phyloP scores from a whole-genome alignment of 2,888 invertebrate species.

The Erynnis tages region DNA sequence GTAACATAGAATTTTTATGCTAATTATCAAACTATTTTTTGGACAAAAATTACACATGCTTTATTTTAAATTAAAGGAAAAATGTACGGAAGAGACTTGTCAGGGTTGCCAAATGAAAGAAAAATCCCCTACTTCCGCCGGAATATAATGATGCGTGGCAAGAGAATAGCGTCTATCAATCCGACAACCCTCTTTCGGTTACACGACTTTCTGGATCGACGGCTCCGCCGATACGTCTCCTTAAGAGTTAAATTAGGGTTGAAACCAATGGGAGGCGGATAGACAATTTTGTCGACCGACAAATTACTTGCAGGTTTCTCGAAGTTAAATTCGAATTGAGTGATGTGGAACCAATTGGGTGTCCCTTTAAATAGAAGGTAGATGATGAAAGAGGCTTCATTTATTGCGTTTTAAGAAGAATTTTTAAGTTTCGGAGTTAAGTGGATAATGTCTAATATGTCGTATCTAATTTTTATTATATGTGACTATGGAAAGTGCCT shows the following conservation, averaged over 20 bases:
- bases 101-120: constrained; percentile 5
- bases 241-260: constrained; percentile 74
- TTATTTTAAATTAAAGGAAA: background rate
- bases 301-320: constrained; percentile 46
- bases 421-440: background rate
- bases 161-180: constrained; percentile 64
- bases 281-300: constrained; percentile 52
- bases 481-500: too few relatives aligned
- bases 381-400: too few relatives aligned
- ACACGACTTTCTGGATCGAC: constrained; percentile 65
- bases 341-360: constrained; percentile 7
- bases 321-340: constrained; percentile 39
- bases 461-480: too few relatives aligned
- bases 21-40: too few relatives aligned
- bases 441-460: too few relatives aligned
- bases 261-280: constrained; percentile 60
- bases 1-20: too few relatives aligned
- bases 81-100: background rate
- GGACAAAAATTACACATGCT: too few relatives aligned
- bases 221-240: constrained; percentile 63
- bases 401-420: too few relatives aligned
- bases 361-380: background rate
- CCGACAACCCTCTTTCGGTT: constrained; percentile 53
- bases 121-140: constrained; percentile 42
- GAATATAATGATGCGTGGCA: constrained; percentile 56